Conservation (phyloP, 2,797 vertebrate genomes). For the Bradypodion ventrale region DNA sequence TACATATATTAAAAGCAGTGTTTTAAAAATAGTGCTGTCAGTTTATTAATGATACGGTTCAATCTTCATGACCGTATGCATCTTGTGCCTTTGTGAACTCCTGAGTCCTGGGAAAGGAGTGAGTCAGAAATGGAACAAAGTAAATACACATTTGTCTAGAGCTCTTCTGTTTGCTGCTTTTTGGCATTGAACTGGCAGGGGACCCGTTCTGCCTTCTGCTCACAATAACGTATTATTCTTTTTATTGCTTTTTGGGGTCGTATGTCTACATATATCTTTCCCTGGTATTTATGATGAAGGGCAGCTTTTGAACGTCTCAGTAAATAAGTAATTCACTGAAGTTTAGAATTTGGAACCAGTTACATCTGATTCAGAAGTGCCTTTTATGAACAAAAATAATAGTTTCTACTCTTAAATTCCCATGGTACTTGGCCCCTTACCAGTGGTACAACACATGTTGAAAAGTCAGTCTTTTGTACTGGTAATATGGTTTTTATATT, state of each 20-base stretch:
- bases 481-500: too few species aligned
- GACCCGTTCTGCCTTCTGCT: background rate
- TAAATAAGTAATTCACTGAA: background rate
- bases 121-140: background rate
- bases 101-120: background rate
- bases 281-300: background rate
- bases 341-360: background rate
- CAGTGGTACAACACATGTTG: background rate
- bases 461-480: background rate
- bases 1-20: too few species aligned
- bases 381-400: background rate
- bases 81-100: background rate
- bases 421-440: background rate
- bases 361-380: background rate
- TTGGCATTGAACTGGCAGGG: background rate
- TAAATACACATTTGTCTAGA: background rate
- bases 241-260: background rate
- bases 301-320: background rate
- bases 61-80: background rate
- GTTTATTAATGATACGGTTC: background rate
- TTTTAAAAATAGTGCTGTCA: too few species aligned
- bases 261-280: background rate
- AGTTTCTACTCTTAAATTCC: background rate
- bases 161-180: background rate
- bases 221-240: background rate